phyloP scores from a whole-genome alignment of 2,888 invertebrate genomes.

The Lacanobia wlatinum region DNA sequence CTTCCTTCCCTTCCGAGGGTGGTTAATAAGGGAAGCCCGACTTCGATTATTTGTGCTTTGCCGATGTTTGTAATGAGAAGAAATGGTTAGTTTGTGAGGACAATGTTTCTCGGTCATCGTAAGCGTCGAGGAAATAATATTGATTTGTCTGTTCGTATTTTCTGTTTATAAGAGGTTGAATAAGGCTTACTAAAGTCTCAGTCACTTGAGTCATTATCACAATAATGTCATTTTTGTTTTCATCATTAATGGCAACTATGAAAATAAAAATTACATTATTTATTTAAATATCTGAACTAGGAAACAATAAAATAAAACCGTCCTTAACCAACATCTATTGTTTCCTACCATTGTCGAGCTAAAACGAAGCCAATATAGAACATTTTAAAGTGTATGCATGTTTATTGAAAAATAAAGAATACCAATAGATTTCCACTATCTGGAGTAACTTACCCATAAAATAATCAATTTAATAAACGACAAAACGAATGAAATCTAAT shows the following conservation, averaged over 20 bases:
- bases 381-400: too few relatives aligned
- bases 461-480: constrained; percentile 64
- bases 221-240: too few relatives aligned
- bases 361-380: too few relatives aligned
- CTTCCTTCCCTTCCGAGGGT: constrained; percentile 68
- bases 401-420: background rate
- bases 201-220: too few relatives aligned
- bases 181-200: too few relatives aligned
- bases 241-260: too few relatives aligned
- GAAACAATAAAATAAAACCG: too few relatives aligned
- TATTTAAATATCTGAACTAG: too few relatives aligned
- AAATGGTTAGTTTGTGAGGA: constrained; percentile 9
- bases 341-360: too few relatives aligned
- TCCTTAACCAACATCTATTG: too few relatives aligned
- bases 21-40: constrained; percentile 59
- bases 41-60: constrained; percentile 62
- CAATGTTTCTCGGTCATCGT: background rate
- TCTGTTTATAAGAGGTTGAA: too few relatives aligned
- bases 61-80: constrained; percentile 37
- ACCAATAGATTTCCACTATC: background rate
- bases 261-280: too few relatives aligned
- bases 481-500: constrained; percentile 65
- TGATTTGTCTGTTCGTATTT: background rate
- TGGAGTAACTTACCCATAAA: constrained; percentile 40
- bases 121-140: background rate